Evolutionary conservation across 2,888 invertebrate genomes (phyloP), one percentile per base, ranked within the genome.

Genomic region (Cataglyphis altisquamis): DNA sequence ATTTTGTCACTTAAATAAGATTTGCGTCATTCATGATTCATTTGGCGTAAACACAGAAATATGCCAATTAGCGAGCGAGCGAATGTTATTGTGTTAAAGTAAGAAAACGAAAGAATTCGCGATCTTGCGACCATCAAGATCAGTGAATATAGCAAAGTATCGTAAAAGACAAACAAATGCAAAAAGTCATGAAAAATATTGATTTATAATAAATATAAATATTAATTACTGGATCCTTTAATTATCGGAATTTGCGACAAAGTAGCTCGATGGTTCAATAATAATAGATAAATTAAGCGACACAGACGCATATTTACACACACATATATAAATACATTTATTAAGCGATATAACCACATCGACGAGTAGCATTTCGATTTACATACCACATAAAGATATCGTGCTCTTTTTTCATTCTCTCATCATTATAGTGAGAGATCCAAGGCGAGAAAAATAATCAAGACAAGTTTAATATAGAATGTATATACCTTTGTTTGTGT

Each of bases 401-500:
- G 18, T 41, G 52, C 39, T 73, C 21, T 4, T 55, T 39, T 48
- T 6, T 70, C 41, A 29, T 36, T 6, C 12, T 80, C 60, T 25
- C 25, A 25, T 80, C 18, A 8, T 80, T 62, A 21, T 18, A 60
- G 32, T 12, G 48, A 66, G 73, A 85, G 86, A 84, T 90, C 86
- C 84, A 88, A 36, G 83, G 55, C 64, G 72, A 81, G 68, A 32
- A 64, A n/a, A 62, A 48, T 84, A 85, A 84, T 91, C 87, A 86
- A 88, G 87, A 87, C 74, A 88, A 89, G 77, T 89, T 89, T 91
- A 75, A 52, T 77, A 92, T 90, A 93, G 90, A 89, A 87, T 90
- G 87, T 92, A 88, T 93, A 92, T 94, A 94, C 94, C 94, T 94
- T 94, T 93, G 87, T 89, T 91, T 91, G 91, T 92, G 90, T 89